phyloP scores from a whole-genome alignment of 2,797 vertebrate genomes.

The Potorous gilbertii region DNA sequence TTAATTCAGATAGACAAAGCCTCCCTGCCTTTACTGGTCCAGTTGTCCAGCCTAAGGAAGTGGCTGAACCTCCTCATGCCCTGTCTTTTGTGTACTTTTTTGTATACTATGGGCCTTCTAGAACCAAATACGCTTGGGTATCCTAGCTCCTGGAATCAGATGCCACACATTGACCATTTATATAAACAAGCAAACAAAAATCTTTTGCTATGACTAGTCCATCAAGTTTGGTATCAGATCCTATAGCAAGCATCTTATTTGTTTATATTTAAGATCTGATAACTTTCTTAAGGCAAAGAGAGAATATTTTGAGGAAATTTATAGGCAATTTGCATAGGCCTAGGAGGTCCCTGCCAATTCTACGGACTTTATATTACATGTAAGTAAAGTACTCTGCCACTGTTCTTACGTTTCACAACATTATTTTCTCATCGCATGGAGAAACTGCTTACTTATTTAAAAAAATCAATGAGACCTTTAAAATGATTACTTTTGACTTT shows the following conservation, averaged over 20 bases:
- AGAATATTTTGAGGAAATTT: not conserved
- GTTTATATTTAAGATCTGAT: not conserved
- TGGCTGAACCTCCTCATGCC: not conserved
- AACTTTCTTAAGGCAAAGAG: not conserved
- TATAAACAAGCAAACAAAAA: not conserved
- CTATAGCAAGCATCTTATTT: not conserved
- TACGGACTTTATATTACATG: not conserved
- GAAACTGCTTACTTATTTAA: slow-evolving; percentile 1
- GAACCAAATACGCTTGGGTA: not conserved
- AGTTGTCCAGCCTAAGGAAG: not conserved
- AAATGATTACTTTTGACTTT: slow-evolving; percentile 12
- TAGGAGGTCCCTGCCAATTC: not conserved
- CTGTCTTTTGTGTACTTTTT: too few relatives aligned
- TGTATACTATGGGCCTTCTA: not conserved
- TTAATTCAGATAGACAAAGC: too few relatives aligned
- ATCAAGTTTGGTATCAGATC: not conserved
- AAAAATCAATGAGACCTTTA: not conserved
- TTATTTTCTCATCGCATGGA: not conserved
- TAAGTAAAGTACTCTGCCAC: not conserved
- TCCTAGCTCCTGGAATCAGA: not conserved
- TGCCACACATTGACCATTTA: not conserved
- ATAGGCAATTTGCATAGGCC: not conserved
- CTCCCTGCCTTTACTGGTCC: not conserved
- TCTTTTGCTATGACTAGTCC: not conserved
- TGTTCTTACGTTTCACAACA: slow-evolving; percentile 11